Conservation (phyloP, 2,113 vertebrate species). For the Daubentonia madagascariensis region DNA sequence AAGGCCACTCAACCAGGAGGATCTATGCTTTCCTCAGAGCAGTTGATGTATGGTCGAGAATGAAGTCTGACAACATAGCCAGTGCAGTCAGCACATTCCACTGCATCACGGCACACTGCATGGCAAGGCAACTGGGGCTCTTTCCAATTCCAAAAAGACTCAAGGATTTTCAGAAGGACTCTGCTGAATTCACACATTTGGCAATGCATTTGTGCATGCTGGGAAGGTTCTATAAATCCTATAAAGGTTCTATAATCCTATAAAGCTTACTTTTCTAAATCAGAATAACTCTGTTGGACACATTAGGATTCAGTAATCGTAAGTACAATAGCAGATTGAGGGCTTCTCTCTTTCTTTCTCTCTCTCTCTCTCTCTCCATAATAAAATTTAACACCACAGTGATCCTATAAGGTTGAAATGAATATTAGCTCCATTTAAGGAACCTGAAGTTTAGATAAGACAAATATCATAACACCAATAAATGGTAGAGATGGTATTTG, state of each 20-base stretch:
- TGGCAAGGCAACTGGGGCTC: background rate
- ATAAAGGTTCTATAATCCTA: background rate
- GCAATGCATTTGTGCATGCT: background rate
- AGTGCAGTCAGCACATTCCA: background rate
- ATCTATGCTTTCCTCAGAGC: background rate
- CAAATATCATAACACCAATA: background rate
- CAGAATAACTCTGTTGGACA: background rate
- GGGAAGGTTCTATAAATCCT: background rate
- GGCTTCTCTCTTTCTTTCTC: background rate
- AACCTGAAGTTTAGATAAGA: background rate
- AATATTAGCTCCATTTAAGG: background rate
- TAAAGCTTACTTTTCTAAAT: background rate
- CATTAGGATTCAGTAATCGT: background rate
- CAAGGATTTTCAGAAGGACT: background rate
- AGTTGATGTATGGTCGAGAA: background rate
- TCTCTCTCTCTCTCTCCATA: background rate
- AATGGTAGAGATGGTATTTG: background rate
- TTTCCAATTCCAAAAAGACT: background rate
- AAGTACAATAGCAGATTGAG: background rate
- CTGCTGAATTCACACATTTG: conserved; percentile 19
- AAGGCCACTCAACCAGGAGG: conserved; percentile 47
- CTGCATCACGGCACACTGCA: accelerated
- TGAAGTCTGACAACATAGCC: background rate
- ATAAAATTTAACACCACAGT: background rate
- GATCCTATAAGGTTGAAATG: background rate